A percentile compares a stretch with the other conserved stretches of the same genome.
Evolutionary conservation across 2,797 vertebrate species (phyloP).

Genomic region (Tolypeutes matacus): DNA sequence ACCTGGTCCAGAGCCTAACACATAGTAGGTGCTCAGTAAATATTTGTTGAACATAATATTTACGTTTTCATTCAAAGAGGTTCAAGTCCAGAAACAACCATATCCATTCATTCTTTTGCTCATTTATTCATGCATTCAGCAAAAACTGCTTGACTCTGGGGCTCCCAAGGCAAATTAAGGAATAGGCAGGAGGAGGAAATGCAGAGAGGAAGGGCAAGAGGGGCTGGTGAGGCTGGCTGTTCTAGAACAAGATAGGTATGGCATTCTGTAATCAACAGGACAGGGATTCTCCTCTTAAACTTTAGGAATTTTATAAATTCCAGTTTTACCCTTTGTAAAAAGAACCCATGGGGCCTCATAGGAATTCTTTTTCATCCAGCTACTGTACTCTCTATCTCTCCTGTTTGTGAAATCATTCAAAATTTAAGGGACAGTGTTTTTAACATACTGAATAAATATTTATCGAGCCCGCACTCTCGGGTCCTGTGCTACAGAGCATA

Average conservation of each 20-base stretch:
- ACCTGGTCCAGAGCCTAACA: rapidly evolving
- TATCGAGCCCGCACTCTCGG: rapidly evolving
- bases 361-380: neutral
- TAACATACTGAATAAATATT: rapidly evolving
- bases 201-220: rapidly evolving
- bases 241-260: rapidly evolving
- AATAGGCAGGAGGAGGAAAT: rapidly evolving
- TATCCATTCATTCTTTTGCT: neutral
- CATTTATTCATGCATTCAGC: neutral
- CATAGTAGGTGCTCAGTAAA: rapidly evolving
- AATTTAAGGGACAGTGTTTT: neutral
- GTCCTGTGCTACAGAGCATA: neutral
- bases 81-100: neutral
- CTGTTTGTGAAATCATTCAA: neutral
- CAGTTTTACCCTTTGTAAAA: neutral
- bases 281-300: neutral
- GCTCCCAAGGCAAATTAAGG: neutral
- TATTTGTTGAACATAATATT: no score
- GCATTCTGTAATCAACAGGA: neutral
- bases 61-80: neutral
- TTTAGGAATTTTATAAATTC: neutral
- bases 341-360: neutral
- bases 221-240: neutral
- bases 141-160: rapidly evolving
- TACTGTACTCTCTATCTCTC: rapidly evolving